Evolutionary conservation across 2,797 vertebrate species (phyloP).

Genomic region (Pseudochirops cupreus): DNA sequence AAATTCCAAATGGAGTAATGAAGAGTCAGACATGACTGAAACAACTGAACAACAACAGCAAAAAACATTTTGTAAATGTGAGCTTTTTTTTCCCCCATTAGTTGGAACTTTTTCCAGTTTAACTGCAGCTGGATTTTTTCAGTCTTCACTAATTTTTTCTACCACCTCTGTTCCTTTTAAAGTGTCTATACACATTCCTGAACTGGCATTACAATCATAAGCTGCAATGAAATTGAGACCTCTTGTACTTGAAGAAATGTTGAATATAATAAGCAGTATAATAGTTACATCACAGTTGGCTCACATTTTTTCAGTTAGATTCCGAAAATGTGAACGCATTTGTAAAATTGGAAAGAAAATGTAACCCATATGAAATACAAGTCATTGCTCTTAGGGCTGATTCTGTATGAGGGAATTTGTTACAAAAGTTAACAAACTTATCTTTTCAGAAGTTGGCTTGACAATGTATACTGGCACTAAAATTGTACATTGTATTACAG

Average conservation of each 20-base stretch:
- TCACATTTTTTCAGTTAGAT: not conserved
- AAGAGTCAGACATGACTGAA: not conserved
- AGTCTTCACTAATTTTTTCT: not conserved
- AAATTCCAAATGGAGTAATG: not conserved
- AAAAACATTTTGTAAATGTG: not conserved
- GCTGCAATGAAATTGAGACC: not conserved
- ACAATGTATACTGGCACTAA: constrained; percentile 42
- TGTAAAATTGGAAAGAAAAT: not conserved
- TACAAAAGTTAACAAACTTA: constrained; percentile 4
- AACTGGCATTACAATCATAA: constrained; percentile 21
- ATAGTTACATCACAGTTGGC: constrained; percentile 27
- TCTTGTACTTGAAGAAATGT: constrained; percentile 40
- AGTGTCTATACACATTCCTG: constrained; percentile 1
- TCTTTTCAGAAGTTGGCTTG: constrained; percentile 40
- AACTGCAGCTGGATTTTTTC: not conserved
- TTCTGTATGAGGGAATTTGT: constrained; percentile 20
- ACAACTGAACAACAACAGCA: not conserved
- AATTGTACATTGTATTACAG: constrained; percentile 21
- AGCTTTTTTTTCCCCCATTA: not conserved
- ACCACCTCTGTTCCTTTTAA: not conserved
- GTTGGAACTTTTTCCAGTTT: not conserved
- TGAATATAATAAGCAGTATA: constrained; percentile 18
- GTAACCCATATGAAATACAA: constrained; percentile 41
- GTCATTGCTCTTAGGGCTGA: constrained; percentile 8
- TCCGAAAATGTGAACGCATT: not conserved